These are phyloP conservation scores for Dyspetes luteomarginatus DNA, from an alignment of 2,888 invertebrate genomes.

Conservation along the genomic window DNA sequence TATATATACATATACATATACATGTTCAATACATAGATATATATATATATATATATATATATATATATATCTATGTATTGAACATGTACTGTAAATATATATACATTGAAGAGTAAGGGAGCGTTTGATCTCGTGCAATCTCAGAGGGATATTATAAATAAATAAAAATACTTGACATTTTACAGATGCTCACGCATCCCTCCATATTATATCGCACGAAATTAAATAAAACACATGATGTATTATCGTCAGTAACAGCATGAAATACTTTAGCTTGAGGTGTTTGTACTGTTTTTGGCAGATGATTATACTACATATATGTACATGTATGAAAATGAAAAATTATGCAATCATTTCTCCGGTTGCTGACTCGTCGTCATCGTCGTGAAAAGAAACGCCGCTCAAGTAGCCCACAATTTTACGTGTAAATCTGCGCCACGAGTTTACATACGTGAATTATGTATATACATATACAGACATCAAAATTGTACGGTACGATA, in stretches of 20 bases:
- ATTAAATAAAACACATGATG: not conserved
- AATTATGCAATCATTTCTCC: constrained; percentile 48
- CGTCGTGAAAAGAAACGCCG: not conserved
- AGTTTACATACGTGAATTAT: constrained; percentile 16
- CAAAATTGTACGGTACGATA: not conserved
- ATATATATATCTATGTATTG: too few relatives aligned
- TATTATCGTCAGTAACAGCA: not conserved
- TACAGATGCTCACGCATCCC: too few relatives aligned
- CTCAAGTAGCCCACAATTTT: constrained; percentile 17
- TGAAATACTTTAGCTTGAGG: not conserved
- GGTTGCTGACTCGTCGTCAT: constrained; percentile 51
- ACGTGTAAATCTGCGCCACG: not conserved
- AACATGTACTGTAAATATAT: too few relatives aligned
- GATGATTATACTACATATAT: not conserved
- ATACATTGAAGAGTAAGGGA: too few relatives aligned
- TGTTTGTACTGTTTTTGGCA: not conserved
- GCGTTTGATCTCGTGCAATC: too few relatives aligned
- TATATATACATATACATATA: too few relatives aligned
- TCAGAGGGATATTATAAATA: too few relatives aligned
- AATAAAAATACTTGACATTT: too few relatives aligned
- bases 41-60: too few relatives aligned
- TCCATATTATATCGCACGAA: not conserved
- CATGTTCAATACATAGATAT: too few relatives aligned
- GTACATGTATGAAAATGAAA: not conserved
- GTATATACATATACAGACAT: not conserved